Conservation (phyloP, 2,888 invertebrate species). For the Eilema sororculum region DNA sequence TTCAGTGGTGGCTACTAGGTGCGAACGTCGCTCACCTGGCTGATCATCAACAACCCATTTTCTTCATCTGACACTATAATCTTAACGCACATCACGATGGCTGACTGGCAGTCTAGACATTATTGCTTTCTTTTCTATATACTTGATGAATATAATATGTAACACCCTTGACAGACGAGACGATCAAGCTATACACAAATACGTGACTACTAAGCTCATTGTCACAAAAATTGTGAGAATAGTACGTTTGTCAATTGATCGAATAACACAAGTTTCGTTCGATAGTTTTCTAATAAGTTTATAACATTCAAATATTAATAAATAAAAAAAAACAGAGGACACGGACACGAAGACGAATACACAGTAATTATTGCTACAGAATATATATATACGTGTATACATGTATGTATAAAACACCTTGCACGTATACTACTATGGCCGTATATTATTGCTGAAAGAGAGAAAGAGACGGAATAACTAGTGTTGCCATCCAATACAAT, state of each 20-base stretch:
- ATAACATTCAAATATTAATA: conserved; percentile 44
- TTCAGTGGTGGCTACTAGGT: conserved; percentile 38
- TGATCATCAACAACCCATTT: conserved; percentile 56
- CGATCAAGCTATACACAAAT: conserved; percentile 59
- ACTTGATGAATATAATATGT: conserved; percentile 38
- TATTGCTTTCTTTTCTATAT: conserved; percentile 47
- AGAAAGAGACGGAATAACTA: not conserved
- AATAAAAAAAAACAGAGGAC: conserved; percentile 52
- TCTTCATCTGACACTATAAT: conserved; percentile 41
- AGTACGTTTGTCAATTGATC: conserved; percentile 37
- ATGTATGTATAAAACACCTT: not conserved
- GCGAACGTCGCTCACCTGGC: conserved; percentile 38
- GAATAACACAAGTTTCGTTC: conserved; percentile 43
- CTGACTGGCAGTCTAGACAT: conserved; percentile 51
- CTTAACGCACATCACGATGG: conserved; percentile 51
- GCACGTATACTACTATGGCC: not conserved
- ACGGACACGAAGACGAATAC: conserved; percentile 69
- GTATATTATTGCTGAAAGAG: not conserved
- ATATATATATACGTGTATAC: conserved; percentile 41
- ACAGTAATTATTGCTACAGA: conserved; percentile 39
- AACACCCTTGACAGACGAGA: conserved; percentile 52
- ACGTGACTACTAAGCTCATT: conserved; percentile 42
- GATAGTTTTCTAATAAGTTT: conserved; percentile 23
- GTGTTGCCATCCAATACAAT: conserved; percentile 5
- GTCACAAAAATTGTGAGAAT: conserved; percentile 35